Evolutionary conservation across 2,113 vertebrate species (phyloP).

Genomic region (Phyllostomus hastatus): DNA sequence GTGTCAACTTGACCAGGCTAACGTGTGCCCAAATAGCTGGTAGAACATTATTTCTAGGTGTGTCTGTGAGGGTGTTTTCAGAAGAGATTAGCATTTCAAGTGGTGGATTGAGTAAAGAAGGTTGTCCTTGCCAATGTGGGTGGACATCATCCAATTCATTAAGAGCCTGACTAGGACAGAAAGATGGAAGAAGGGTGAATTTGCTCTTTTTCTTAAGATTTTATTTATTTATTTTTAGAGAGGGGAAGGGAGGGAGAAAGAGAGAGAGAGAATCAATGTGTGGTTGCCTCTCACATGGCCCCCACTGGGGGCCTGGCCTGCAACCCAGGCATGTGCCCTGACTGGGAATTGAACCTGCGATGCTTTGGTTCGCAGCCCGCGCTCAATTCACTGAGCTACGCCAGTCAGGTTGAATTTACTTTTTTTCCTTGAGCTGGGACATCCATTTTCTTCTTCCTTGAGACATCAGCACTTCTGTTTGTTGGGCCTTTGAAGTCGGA

Average conservation of each 20-base stretch:
- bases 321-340: no score
- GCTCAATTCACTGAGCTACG: no score
- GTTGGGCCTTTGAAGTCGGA: neutral
- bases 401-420: neutral
- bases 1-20: neutral
- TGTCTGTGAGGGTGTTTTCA: neutral
- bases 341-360: no score
- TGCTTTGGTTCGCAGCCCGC: no score
- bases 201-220: neutral
- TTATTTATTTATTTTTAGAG: no score
- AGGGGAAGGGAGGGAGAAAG: no score
- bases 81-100: neutral
- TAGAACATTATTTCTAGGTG: neutral
- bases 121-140: neutral
- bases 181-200: neutral
- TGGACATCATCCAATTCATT: neutral
- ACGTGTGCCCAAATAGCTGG: neutral
- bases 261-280: no score
- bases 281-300: no score
- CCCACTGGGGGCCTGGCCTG: no score
- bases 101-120: neutral
- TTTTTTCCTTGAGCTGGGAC: neutral
- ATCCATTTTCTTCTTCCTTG: neutral
- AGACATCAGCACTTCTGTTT: neutral
- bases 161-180: neutral